Evolutionary conservation across 2,888 invertebrate genomes (phyloP), one percentile per base, ranked within the genome.

Genomic region (Aromia moschata): DNA sequence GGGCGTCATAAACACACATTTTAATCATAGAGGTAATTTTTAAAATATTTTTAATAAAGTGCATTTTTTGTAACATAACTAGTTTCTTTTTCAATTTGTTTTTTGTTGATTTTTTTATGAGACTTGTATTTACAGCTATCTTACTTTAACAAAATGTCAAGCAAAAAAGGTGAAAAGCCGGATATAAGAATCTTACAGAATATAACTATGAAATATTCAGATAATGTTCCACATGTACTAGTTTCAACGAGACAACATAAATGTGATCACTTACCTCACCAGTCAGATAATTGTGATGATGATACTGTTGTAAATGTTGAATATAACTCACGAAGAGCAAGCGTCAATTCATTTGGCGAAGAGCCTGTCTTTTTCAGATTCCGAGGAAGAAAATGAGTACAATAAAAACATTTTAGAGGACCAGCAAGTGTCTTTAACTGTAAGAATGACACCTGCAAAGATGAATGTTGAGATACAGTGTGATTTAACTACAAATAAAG

Each of bases 311-410:
- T 43, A 20, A 43, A 20, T 25, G 1, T 7, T 9, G 18, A 0
- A 10, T 7, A 16, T n/a, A 25, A n/a, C 37, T 20, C 10, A 15
- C 9, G 12, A 36, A 55, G 44, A 44, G 11, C 36, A 11, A 62
- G 61, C 55, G 47, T 18, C 25, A 2, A 30, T n/a, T 15, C 56
- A 14, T 46, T 58, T 16, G 62, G 49, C 2, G 58, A 62, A 44
- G 62, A 62, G 38, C 58, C 62, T n/a, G 53, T 46, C 14, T 58
- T 33, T 47, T 49, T 58, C 62, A 43, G 58, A 62, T 17, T 62
- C 62, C n/a, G 62, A 61, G 11, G 55, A 54, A n/a, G 57, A 58
- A 41, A 40, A 1, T 14, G 38, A 54, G 7, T 51, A 56, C 18
- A 30, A 15, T 25, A 20, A 10, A 25, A 9, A 16, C 11, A 18